Conservation (phyloP, 2,888 invertebrate species). For the Thereva unica region DNA sequence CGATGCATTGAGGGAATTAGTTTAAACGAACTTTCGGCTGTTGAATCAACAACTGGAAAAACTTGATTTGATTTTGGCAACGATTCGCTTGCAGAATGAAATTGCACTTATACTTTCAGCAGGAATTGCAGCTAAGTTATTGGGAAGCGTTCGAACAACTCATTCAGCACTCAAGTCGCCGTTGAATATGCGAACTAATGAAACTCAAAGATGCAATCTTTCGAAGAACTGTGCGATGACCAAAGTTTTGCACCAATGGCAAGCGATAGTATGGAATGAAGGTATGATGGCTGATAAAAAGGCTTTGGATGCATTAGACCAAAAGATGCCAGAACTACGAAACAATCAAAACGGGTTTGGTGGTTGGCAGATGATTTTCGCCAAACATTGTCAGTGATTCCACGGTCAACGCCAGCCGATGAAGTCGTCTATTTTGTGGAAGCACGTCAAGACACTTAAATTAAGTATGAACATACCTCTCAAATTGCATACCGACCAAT, state of each 20-base stretch:
- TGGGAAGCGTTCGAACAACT: constrained; percentile 48
- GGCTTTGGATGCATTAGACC: too few relatives aligned
- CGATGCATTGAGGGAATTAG: constrained; percentile 31
- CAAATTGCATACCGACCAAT: too few relatives aligned
- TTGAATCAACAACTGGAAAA: constrained; percentile 43
- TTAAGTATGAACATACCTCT: constrained; percentile 9
- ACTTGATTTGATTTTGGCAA: constrained; percentile 47
- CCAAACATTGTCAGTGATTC: constrained; percentile 48
- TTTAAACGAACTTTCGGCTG: constrained; percentile 25
- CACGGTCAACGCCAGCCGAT: too few relatives aligned
- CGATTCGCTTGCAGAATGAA: constrained; percentile 46
- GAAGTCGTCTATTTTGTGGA: constrained; percentile 40
- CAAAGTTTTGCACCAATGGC: too few relatives aligned
- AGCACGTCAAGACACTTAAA: constrained; percentile 34
- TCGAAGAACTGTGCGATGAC: too few relatives aligned
- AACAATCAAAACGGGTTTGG: constrained; percentile 42
- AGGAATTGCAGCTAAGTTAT: constrained; percentile 54
- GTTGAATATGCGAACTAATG: constrained; percentile 40
- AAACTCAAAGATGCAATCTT: too few relatives aligned
- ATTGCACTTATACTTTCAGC: constrained; percentile 54
- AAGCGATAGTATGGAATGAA: too few relatives aligned
- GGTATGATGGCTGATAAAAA: too few relatives aligned
- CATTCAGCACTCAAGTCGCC: constrained; percentile 51
- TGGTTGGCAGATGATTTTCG: constrained; percentile 48
- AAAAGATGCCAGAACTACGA: too few relatives aligned